A percentile compares a stretch with the other conserved stretches of the same genome.
These are phyloP conservation scores for Microcaecilia unicolor DNA, from an alignment of 2,797 vertebrate genomes.

Conservation along the genomic window DNA sequence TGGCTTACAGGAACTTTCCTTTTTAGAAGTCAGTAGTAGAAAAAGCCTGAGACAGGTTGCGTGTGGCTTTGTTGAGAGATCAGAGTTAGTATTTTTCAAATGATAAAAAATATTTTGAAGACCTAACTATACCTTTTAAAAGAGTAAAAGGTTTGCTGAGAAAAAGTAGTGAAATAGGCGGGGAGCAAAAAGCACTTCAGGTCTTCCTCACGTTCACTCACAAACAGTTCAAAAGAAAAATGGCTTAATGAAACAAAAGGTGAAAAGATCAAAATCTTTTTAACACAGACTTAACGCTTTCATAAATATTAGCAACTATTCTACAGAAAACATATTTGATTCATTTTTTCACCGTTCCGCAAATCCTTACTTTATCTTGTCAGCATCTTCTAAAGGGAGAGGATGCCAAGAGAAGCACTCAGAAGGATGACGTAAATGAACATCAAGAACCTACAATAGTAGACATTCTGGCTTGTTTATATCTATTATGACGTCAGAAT, in stretches of 20 bases:
- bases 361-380: slow-evolving; percentile 4
- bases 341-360: background rate
- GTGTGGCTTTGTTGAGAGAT: slow-evolving; percentile 19
- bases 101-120: slow-evolving; percentile 49
- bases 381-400: too few species aligned
- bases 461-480: too few species aligned
- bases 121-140: slow-evolving; percentile 8
- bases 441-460: too few species aligned
- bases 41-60: slow-evolving; percentile 3
- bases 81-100: slow-evolving; percentile 33
- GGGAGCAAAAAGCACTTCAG: slow-evolving; percentile 33
- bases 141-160: slow-evolving; percentile 53
- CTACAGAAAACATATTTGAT: slow-evolving; percentile 3
- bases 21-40: too few species aligned
- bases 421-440: too few species aligned
- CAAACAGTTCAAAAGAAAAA: slow-evolving; percentile 26
- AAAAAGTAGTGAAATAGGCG: background rate
- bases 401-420: too few species aligned
- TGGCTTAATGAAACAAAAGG: slow-evolving; percentile 26
- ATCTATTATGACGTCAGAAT: too few species aligned
- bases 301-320: slow-evolving; percentile 17
- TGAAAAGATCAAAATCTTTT: slow-evolving; percentile 21
- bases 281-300: slow-evolving; percentile 16
- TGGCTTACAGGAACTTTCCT: too few species aligned
- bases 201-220: slow-evolving; percentile 17